These are phyloP conservation scores for Rosalia funebris DNA, from an alignment of 2,888 invertebrate species.

Conservation along the genomic window DNA sequence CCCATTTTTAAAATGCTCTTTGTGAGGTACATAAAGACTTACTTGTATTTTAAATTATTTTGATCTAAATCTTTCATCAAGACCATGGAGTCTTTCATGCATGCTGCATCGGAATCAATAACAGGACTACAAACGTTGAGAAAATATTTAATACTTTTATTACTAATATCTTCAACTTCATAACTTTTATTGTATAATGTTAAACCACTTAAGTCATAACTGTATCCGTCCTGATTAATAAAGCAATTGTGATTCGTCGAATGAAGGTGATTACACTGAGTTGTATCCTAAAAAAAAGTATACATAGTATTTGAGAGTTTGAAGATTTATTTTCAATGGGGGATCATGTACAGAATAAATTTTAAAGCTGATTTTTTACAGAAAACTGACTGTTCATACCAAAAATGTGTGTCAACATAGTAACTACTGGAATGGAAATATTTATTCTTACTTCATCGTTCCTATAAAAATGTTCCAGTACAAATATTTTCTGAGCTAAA, in stretches of 20 bases:
- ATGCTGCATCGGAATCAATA: constrained; percentile 24
- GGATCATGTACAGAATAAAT: no score
- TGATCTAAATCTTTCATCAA: constrained; percentile 22
- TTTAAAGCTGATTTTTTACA: no score
- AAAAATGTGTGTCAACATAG: no score
- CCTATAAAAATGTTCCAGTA: no score
- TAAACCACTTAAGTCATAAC: constrained; percentile 1
- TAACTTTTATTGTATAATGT: neutral
- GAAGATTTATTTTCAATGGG: no score
- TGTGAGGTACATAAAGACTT: no score
- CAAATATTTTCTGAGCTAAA: no score
- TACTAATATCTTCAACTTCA: constrained; percentile 5
- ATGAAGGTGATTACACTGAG: neutral
- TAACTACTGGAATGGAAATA: no score
- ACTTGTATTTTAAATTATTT: constrained; percentile 28
- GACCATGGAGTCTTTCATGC: constrained; percentile 24
- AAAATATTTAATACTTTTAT: constrained; percentile 17
- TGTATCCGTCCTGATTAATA: neutral
- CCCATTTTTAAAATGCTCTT: no score
- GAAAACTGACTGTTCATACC: no score
- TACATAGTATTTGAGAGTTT: neutral
- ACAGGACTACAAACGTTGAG: constrained; percentile 31
- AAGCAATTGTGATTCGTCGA: neutral
- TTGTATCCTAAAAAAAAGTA: constrained; percentile 14
- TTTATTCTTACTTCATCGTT: no score